These are phyloP conservation scores for Cylas formicarius DNA, from an alignment of 1,140 invertebrate species.

Conservation along the genomic window DNA sequence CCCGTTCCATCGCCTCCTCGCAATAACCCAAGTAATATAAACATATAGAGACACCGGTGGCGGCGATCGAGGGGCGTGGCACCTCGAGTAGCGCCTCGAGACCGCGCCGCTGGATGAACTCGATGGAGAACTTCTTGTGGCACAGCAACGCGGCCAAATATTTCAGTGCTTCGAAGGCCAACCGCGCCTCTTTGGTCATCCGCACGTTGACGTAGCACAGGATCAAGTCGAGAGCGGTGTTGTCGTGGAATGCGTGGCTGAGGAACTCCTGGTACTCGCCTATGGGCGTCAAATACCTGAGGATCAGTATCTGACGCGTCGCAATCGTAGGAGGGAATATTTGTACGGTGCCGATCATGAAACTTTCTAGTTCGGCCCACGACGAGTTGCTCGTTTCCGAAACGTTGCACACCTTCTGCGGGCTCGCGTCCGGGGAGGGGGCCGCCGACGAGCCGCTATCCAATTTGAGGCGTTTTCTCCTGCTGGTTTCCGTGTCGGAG, in stretches of 20 bases:
- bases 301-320: conserved; percentile 85
- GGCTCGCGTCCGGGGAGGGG: background rate
- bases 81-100: conserved; percentile 80
- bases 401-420: conserved; percentile 9
- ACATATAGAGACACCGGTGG: conserved; percentile 92
- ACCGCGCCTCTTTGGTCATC: conserved; percentile 79
- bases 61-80: conserved; percentile 85
- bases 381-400: conserved; percentile 66
- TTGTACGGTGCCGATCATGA: conserved; percentile 73
- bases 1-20: conserved; percentile 94
- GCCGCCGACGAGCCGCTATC: background rate
- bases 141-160: conserved; percentile 89
- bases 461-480: conserved; percentile 11
- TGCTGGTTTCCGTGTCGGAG: conserved; percentile 4
- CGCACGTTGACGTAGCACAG: conserved; percentile 84
- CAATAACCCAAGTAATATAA: conserved; percentile 95
- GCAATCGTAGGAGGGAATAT: conserved; percentile 80
- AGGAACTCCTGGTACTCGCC: conserved; percentile 97
- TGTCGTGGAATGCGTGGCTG: conserved; percentile 72
- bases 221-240: conserved; percentile 79
- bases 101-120: conserved; percentile 83
- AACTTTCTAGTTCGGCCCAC: conserved; percentile 83
- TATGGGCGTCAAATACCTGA: conserved; percentile 87
- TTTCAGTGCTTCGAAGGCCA: conserved; percentile 91
- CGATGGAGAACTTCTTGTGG: conserved; percentile 95